These are phyloP conservation scores for Tringa solitaria DNA, from an alignment of 2,113 vertebrate genomes.

Conservation along the genomic window DNA sequence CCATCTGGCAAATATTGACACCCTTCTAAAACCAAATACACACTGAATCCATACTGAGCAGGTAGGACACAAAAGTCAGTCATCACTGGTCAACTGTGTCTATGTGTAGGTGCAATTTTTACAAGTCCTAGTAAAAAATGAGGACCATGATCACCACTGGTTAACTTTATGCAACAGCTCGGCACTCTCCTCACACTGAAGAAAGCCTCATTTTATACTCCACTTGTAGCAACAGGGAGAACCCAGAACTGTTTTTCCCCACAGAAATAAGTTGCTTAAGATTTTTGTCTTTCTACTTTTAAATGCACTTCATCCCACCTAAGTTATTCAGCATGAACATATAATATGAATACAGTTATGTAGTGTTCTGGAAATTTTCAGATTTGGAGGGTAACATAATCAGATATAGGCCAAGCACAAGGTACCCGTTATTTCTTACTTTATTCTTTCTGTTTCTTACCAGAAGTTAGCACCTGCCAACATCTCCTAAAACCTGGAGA, in stretches of 20 bases:
- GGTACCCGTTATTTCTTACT: background rate
- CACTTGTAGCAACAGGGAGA: background rate
- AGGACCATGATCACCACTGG: background rate
- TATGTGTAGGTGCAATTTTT: background rate
- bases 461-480: background rate
- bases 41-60: background rate
- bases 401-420: background rate
- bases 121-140: background rate
- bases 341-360: background rate
- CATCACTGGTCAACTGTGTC: background rate
- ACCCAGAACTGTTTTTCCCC: background rate
- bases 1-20: background rate
- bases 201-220: background rate
- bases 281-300: background rate
- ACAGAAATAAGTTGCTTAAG: background rate
- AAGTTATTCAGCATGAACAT: background rate
- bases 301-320: background rate
- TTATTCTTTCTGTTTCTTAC: background rate
- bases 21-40: background rate
- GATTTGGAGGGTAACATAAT: background rate
- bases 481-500: background rate
- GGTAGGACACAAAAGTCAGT: background rate
- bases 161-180: background rate
- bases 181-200: background rate
- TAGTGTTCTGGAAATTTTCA: background rate